These are phyloP conservation scores for Cheirogaleus medius DNA, from an alignment of 2,113 vertebrate species.

Conservation along the genomic window DNA sequence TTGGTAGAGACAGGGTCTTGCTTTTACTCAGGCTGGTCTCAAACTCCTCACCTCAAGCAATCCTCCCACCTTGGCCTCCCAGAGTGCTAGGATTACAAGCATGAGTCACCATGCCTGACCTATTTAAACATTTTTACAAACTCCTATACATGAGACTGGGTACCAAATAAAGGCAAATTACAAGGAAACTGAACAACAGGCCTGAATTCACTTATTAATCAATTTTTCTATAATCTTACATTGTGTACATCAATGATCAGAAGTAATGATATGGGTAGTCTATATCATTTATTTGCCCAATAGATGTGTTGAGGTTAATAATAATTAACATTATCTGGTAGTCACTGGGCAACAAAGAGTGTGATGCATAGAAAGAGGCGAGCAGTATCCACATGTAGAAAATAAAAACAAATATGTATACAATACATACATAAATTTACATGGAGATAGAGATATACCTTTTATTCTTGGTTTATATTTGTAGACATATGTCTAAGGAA, in stretches of 20 bases:
- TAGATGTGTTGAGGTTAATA: background rate
- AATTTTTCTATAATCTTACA: background rate
- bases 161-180: background rate
- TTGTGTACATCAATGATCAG: constrained; percentile 31
- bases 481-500: background rate
- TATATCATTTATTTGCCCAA: background rate
- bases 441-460: background rate
- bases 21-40: too few species aligned
- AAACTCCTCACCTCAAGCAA: too few species aligned
- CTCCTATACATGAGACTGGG: background rate
- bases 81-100: too few species aligned
- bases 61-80: too few species aligned
- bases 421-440: background rate
- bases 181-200: background rate
- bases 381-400: background rate
- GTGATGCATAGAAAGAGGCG: background rate
- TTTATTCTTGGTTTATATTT: constrained; percentile 38
- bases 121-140: background rate
- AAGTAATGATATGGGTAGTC: background rate
- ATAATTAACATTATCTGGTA: background rate
- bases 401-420: background rate
- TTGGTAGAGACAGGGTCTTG: too few species aligned
- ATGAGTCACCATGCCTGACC: too few species aligned
- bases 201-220: background rate
- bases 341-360: background rate